Base-by-base conservation (phyloP, 2,113 vertebrate genomes). In the Oreotragus oreotragus region DNA sequence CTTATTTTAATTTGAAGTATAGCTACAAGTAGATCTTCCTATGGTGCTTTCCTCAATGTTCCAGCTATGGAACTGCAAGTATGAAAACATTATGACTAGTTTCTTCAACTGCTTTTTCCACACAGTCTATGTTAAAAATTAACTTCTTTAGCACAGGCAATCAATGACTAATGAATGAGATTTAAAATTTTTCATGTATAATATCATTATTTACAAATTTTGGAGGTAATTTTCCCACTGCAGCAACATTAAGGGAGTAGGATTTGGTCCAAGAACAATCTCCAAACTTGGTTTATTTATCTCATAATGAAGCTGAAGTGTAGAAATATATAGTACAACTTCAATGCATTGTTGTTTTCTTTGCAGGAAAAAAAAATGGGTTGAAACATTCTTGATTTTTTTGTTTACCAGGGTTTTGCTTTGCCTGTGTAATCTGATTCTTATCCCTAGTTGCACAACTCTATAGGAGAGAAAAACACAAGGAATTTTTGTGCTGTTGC, bases 1-100 rank as follows among this genome's bases (percentile, higher is more conserved):
- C 28, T 94, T 77, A 85, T 53, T 88, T 95, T 70, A 96, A 70
- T 16, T 84, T 70, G 33, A 93, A 94, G 91, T 89, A 58, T 11
- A 70, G 39, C 57, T 12, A 62, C 33, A 70, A 47, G 7, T 64
- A 45, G n/a, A 49, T 81, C 25, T 86, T 43, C 17, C 4, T 73
- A n/a, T 73, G 66, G 55, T 91, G 77, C 2, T 76, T 89, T 90
- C 88, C 14, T 90, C 5, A 70, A 11, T 76, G 10, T 94, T 94
- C n/a, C 7, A 88, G 43, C 11, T 62, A 39, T 36, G 9, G 12
- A 84, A 73, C 45, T 91, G 3, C 23, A 90, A 47, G 64, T 90
- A 89, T 86, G 43, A 73, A 94, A 93, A 81, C 53, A 91, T 27
- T 81, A 84, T 58, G 86, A 53, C 21, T 45, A 49, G 62, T 93